A percentile compares a stretch with the other conserved stretches of the same genome.
Evolutionary conservation across 1,140 invertebrate species (phyloP).

Genomic region (Antheraea pernyi): DNA sequence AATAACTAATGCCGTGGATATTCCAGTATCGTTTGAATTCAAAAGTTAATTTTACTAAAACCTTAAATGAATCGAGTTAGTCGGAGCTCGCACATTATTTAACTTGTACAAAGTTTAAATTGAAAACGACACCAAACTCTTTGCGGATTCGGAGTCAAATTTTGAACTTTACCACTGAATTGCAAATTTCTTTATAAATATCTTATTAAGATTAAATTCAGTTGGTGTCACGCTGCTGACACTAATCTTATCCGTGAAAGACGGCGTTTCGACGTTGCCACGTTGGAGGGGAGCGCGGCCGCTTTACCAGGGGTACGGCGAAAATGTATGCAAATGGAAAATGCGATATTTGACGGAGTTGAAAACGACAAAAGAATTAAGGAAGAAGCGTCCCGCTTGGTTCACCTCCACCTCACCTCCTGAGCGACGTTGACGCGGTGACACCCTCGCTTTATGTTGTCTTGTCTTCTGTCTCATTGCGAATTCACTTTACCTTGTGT

Average conservation of each 20-base stretch:
- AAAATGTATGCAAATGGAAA: constrained; percentile 76
- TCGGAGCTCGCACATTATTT: constrained; percentile 72
- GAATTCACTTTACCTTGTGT: constrained; percentile 67
- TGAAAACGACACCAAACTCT: constrained; percentile 75
- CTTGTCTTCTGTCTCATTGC: constrained; percentile 32
- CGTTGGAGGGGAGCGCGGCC: constrained; percentile 22
- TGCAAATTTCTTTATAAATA: constrained; percentile 79
- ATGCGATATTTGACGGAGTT: constrained; percentile 70
- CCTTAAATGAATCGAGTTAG: constrained; percentile 74
- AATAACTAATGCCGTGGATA: constrained; percentile 44
- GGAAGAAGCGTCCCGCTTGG: constrained; percentile 27
- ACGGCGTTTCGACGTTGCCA: constrained; percentile 45
- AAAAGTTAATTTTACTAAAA: constrained; percentile 77
- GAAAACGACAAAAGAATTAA: constrained; percentile 77
- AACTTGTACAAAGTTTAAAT: constrained; percentile 77
- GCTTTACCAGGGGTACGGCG: constrained; percentile 31
- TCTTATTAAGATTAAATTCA: constrained; percentile 78
- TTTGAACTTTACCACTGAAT: constrained; percentile 77
- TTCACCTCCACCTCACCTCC: neutral
- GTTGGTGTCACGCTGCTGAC: constrained; percentile 76
- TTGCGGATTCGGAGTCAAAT: constrained; percentile 71
- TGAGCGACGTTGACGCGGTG: constrained; percentile 40
- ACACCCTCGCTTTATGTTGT: constrained; percentile 26
- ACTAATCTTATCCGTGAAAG: constrained; percentile 76
- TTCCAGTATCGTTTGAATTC: constrained; percentile 66